Evolutionary conservation across 2,888 invertebrate species (phyloP).

Genomic region (Acronicta alni): DNA sequence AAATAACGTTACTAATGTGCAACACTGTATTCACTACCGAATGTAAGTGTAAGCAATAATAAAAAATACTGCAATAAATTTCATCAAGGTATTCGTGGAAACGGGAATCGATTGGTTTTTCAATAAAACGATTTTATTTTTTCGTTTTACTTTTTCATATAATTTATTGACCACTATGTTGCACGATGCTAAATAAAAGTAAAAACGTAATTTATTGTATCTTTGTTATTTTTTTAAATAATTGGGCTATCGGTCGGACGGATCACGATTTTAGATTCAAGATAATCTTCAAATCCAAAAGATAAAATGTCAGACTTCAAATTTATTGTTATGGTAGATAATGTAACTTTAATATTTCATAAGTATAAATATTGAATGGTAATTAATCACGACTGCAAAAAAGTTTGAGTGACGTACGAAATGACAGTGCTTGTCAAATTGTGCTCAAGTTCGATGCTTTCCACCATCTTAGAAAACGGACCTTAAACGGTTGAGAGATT

Average conservation of each 20-base stretch:
- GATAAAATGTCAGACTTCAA: neutral
- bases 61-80: slow-evolving; percentile 33
- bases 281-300: slow-evolving; percentile 3
- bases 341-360: neutral
- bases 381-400: neutral
- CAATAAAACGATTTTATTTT: slow-evolving; percentile 30
- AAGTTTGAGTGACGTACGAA: neutral
- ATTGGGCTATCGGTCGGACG: slow-evolving; percentile 33
- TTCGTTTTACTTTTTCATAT: slow-evolving; percentile 34
- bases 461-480: too few species aligned
- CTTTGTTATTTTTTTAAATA: slow-evolving; percentile 34
- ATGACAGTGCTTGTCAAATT: neutral
- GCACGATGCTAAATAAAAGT: slow-evolving; percentile 32
- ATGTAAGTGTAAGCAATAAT: slow-evolving; percentile 35
- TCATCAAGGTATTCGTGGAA: slow-evolving; percentile 34
- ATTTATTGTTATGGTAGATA: neutral
- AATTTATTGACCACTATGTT: slow-evolving; percentile 34
- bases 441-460: too few species aligned
- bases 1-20: slow-evolving; percentile 42
- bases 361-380: neutral
- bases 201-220: slow-evolving; percentile 25
- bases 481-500: slow-evolving; percentile 2
- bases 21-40: slow-evolving; percentile 39
- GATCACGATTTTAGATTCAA: slow-evolving; percentile 16
- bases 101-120: slow-evolving; percentile 36